phyloP scores from a whole-genome alignment of 2,888 invertebrate species.

The Euclidia mi region DNA sequence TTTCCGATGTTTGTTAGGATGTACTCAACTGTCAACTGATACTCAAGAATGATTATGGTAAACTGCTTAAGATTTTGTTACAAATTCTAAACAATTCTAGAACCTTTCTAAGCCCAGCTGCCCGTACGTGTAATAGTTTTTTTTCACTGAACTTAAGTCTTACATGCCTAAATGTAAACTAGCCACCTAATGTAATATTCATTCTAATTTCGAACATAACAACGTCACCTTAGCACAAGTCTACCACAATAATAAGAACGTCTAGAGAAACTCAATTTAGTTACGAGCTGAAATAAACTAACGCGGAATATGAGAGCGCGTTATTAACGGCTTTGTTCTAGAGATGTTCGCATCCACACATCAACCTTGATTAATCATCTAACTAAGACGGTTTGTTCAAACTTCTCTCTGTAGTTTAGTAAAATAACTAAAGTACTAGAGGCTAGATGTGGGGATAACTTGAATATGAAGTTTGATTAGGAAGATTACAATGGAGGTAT shows the following conservation, averaged over 20 bases:
- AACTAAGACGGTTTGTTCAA: slow-evolving; percentile 28
- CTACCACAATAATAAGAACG: background rate
- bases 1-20: too few relatives aligned
- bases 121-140: too few relatives aligned
- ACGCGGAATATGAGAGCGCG: slow-evolving; percentile 8
- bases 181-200: too few relatives aligned
- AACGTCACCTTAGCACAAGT: too few relatives aligned
- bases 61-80: too few relatives aligned
- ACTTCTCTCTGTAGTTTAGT: slow-evolving; percentile 39
- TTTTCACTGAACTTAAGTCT: too few relatives aligned
- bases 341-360: slow-evolving; percentile 19
- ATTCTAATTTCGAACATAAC: too few relatives aligned
- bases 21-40: too few relatives aligned
- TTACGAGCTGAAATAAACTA: slow-evolving; percentile 6
- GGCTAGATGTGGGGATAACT: slow-evolving; percentile 31
- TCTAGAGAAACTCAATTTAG: slow-evolving; percentile 6
- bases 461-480: slow-evolving; percentile 29
- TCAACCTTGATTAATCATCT: slow-evolving; percentile 47
- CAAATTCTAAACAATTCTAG: too few relatives aligned
- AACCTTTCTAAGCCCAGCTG: too few relatives aligned
- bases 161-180: too few relatives aligned
- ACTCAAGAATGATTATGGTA: too few relatives aligned
- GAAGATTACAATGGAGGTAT: background rate
- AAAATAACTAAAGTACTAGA: slow-evolving; percentile 37
- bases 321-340: slow-evolving; percentile 34